phyloP scores from a whole-genome alignment of 2,113 vertebrate species.

The Trochalopteron elliotii region DNA sequence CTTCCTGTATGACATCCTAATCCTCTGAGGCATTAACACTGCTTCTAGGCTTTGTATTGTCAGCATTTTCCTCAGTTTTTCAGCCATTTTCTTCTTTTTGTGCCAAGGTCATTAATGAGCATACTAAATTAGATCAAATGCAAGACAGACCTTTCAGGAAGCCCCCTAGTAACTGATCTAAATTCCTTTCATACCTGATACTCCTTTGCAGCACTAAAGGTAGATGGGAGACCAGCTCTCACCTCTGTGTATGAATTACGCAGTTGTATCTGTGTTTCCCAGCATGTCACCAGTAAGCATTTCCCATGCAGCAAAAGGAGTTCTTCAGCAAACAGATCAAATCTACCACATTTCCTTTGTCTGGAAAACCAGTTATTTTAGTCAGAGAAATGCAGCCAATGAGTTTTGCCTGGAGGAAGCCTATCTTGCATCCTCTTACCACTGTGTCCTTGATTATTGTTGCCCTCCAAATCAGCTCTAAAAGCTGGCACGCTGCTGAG shows the following conservation, averaged over 20 bases:
- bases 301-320: not conserved
- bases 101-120: not conserved
- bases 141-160: not conserved
- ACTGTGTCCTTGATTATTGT: not conserved
- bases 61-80: not conserved
- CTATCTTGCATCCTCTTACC: not conserved
- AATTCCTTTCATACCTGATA: not conserved
- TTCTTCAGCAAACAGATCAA: not conserved
- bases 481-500: not conserved
- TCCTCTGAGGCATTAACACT: not conserved
- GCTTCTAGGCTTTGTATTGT: not conserved
- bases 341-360: not conserved
- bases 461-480: not conserved
- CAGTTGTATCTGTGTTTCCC: not conserved
- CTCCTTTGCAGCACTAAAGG: not conserved
- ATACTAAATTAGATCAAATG: not conserved
- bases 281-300: not conserved
- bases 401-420: conserved; percentile 3
- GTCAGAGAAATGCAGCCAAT: not conserved
- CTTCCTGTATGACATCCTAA: not conserved
- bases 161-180: not conserved
- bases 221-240: not conserved
- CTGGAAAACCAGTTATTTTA: conserved; percentile 14
- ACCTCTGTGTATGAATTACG: not conserved
- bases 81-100: not conserved